These are phyloP conservation scores for Drosophila vallismaia DNA, from an alignment of 2,888 invertebrate genomes.

Conservation along the genomic window DNA sequence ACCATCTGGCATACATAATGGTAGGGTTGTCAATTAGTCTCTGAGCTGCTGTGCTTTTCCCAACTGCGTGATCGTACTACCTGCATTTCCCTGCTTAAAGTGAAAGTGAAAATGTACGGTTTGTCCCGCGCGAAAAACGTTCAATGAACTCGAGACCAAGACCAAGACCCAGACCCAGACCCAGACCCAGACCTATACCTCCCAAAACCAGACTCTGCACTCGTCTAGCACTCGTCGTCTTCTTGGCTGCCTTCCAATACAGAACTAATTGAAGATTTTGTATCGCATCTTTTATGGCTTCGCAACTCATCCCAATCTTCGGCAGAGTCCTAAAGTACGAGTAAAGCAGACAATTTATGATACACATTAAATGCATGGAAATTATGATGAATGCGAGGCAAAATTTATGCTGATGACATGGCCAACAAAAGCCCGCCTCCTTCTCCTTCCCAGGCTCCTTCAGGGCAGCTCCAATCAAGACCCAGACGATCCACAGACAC, in stretches of 20 bases:
- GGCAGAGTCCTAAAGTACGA: constrained; percentile 46
- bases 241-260: not conserved
- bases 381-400: constrained; percentile 76
- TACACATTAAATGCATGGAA: constrained; percentile 75
- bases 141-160: constrained; percentile 11
- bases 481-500: constrained; percentile 54
- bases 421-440: constrained; percentile 39
- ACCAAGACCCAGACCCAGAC: not conserved
- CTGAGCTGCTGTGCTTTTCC: constrained; percentile 24
- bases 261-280: constrained; percentile 45
- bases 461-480: constrained; percentile 50
- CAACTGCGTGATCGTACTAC: constrained; percentile 42
- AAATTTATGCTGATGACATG: constrained; percentile 79
- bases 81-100: constrained; percentile 29
- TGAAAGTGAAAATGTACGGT: constrained; percentile 41
- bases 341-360: constrained; percentile 66
- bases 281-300: constrained; percentile 33
- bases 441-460: constrained; percentile 14
- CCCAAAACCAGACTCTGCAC: constrained; percentile 5
- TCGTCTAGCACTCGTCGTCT: not conserved
- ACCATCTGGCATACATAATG: constrained; percentile 19
- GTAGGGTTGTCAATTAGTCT: constrained; percentile 45
- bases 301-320: constrained; percentile 34
- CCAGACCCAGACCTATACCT: not conserved
- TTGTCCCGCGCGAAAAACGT: constrained; percentile 12